These are phyloP conservation scores for Lethrus apterus DNA, from an alignment of 1,140 invertebrate genomes.

Conservation along the genomic window DNA sequence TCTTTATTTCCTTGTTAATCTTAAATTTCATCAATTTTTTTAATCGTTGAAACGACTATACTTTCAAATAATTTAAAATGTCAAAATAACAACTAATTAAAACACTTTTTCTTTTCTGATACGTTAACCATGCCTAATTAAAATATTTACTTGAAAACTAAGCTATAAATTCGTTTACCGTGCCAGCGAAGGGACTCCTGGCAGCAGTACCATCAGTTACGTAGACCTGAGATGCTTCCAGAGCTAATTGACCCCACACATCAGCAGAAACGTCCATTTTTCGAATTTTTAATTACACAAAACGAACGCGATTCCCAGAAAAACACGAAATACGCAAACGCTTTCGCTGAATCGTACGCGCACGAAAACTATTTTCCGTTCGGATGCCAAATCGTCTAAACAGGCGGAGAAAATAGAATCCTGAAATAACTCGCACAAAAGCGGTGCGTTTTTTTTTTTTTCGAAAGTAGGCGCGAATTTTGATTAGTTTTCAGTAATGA, in stretches of 20 bases:
- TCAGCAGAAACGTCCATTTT: slow-evolving; percentile 57
- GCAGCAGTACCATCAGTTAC: slow-evolving; percentile 66
- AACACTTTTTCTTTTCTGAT: too few species aligned
- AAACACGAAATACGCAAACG: not conserved
- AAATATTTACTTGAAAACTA: too few species aligned
- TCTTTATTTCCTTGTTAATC: too few species aligned
- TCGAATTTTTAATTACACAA: not conserved
- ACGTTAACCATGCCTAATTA: too few species aligned
- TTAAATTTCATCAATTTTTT: too few species aligned
- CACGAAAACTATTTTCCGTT: slow-evolving; percentile 1
- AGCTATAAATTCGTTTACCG: too few species aligned
- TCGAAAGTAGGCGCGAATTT: too few species aligned
- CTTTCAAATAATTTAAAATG: too few species aligned
- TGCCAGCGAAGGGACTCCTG: slow-evolving; percentile 71
- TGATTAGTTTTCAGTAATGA: too few species aligned
- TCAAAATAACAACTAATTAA: too few species aligned
- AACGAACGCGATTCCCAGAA: not conserved
- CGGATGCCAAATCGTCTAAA: not conserved
- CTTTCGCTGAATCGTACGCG: slow-evolving; percentile 6
- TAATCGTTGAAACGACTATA: too few species aligned
- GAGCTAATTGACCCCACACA: slow-evolving; percentile 74
- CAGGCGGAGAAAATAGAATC: not conserved
- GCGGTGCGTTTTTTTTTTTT: not conserved
- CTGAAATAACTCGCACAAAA: not conserved
- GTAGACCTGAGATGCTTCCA: slow-evolving; percentile 77